phyloP scores from a whole-genome alignment of 2,113 vertebrate species.

The Chinchilla lanigera region DNA sequence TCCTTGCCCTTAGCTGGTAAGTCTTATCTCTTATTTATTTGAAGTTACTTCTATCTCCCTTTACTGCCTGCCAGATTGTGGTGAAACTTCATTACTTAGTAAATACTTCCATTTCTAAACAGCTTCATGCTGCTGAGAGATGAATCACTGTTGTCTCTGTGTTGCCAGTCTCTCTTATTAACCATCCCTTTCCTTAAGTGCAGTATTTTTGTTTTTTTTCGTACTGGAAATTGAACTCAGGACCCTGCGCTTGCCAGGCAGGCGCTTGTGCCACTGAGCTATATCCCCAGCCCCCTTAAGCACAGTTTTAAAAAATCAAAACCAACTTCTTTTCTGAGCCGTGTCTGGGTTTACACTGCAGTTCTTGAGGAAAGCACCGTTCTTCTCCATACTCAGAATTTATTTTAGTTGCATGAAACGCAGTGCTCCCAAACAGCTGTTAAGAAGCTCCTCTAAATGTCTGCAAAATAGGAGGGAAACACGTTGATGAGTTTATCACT shows the following conservation, averaged over 20 bases:
- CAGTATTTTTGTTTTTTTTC: no score
- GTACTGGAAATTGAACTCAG: no score
- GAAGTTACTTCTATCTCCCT: slow-evolving; percentile 27
- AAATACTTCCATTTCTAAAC: slow-evolving; percentile 37
- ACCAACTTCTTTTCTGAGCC: slow-evolving; percentile 1
- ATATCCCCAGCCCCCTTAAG: no score
- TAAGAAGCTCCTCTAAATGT: slow-evolving; percentile 52
- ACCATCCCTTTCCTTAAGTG: neutral
- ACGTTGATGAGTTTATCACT: slow-evolving; percentile 23
- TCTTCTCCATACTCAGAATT: slow-evolving; percentile 38
- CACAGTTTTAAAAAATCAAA: slow-evolving; percentile 23
- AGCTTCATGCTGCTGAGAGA: neutral
- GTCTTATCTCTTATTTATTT: slow-evolving; percentile 48
- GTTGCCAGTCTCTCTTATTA: slow-evolving; percentile 10
- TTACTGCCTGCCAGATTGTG: slow-evolving; percentile 15
- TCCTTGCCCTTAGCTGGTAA: neutral
- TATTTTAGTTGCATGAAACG: slow-evolving; percentile 59
- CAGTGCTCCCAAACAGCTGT: slow-evolving; percentile 36
- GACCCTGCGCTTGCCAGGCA: no score
- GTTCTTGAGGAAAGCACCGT: neutral
- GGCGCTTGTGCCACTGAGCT: no score
- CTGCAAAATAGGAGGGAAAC: slow-evolving; percentile 32
- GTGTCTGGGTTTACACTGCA: neutral
- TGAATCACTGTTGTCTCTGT: neutral
- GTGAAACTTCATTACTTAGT: slow-evolving; percentile 28